Evolutionary conservation across 1,140 invertebrate species (phyloP), one percentile per base, ranked within the genome.

Genomic region (Drosophila nigromelanica): DNA sequence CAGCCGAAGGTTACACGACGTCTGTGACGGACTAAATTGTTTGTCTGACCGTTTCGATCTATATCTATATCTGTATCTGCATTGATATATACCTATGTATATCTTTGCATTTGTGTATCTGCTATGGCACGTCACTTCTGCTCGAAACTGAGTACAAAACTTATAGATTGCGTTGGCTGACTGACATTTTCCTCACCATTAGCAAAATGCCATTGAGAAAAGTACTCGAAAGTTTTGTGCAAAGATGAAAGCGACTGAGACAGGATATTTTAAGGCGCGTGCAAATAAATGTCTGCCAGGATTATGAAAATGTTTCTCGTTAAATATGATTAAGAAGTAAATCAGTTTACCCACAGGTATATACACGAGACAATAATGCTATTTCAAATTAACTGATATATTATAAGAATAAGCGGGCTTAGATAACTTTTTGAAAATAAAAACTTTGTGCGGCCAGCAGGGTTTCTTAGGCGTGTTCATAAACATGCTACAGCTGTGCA

Each of bases 1-100:
- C 64, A 45, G 35, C 43, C 82, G 78, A 85, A 85, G 81, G 81
- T 86, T 85, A 75, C 69, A 80, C 50, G 40, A 50, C 21, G 62
- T 52, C 73, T 61, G 63, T 68, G 56, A 55, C 76, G 73, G 56
- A 50, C 60, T 35, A 76, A 76, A 76, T 50, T 76, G 51, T 71
- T 76, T 54, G 73, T 59, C 78, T 68, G 78, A 63, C 43, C 77
- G 60, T 55, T 30, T 30, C 51, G 21, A 48, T 47, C 40, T 39
- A 56, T 54, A 54, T 64, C 14, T 56, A 30, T 63, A 55, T 24
- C n/a, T 18, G 21, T 27, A 47, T 40, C 3, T 35, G 8, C 6
- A 48, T 18, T 27, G 21, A 39, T 47, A 64, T 27, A 33, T 47
- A 64, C 15, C 48, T 33, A 24, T 12, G n/a, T 30, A 14, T 6